phyloP scores from a whole-genome alignment of 2,797 vertebrate genomes.

The Lophius americanus region DNA sequence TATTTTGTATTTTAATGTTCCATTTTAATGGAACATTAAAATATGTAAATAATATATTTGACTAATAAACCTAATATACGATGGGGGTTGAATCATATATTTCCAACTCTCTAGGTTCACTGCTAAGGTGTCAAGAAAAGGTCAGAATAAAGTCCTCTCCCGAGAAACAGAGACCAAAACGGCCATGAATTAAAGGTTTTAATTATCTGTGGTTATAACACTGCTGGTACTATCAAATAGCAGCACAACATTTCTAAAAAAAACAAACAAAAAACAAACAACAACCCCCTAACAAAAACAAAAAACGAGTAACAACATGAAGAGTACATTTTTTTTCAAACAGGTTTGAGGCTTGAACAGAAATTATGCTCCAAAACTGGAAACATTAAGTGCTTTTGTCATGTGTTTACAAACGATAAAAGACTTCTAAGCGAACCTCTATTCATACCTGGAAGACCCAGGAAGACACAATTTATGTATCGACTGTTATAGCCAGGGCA shows the following conservation, averaged over 20 bases:
- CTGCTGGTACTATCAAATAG: conserved; percentile 55
- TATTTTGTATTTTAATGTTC: too few relatives aligned
- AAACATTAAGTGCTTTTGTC: conserved; percentile 12
- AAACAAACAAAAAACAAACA: too few relatives aligned
- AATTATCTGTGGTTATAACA: conserved; percentile 62
- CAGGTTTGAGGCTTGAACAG: conserved; percentile 11
- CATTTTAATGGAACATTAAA: too few relatives aligned
- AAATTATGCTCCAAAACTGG: conserved; percentile 29
- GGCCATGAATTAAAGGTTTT: conserved; percentile 49
- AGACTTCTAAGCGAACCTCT: conserved; percentile 7
- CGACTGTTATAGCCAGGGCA: not conserved
- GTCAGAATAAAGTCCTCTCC: not conserved
- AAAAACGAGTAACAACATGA: conserved; percentile 32
- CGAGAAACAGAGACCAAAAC: conserved; percentile 25
- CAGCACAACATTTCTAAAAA: conserved; percentile 54
- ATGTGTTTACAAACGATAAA: conserved; percentile 19
- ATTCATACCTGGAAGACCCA: conserved; percentile 11
- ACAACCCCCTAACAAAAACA: too few relatives aligned
- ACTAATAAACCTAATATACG: too few relatives aligned
- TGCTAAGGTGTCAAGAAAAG: too few relatives aligned
- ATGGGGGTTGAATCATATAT: too few relatives aligned
- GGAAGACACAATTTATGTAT: not conserved
- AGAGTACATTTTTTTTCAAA: conserved; percentile 35
- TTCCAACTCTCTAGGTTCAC: too few relatives aligned
- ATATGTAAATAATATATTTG: too few relatives aligned